Base-by-base conservation (phyloP, 2,113 vertebrate genomes). In the Syngnathus scovelli region DNA sequence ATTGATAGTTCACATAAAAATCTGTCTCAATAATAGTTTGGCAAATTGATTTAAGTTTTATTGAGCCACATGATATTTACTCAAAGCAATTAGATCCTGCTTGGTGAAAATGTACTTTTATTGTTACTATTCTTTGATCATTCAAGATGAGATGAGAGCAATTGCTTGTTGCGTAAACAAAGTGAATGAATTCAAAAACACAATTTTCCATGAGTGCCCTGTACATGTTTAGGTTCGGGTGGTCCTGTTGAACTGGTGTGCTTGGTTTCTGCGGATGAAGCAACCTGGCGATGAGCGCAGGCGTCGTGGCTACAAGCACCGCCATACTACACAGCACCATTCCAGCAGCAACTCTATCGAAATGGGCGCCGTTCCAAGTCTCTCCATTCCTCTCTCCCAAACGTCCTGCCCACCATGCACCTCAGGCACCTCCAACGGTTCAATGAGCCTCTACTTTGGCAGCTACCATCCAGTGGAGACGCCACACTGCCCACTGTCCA, bases 231-330 rank as follows among this genome's bases (percentile, higher is more conserved):
- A 98, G 96, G 95, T 94, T 13, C 92, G 95, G 48, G 88, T 96
- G 64, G 88, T 98, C 76, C 91, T 98, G 8, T 88, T 98, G 75
- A 97, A 98, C 77, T 98, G 96, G 96, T 98, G 96, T 6, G 96
- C 96, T 1, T 98, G 96, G 96, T 98, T 98, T 76, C 93, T 98
- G 64, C 92, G 96, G 48, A 98, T 98, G 96, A 96, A 95, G 66
- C 90, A 95, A 68, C 96, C 96, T 0, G 94, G 95, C 0, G 94
- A 96, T 70, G 94, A 95, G 1, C 93, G 91, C 38, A 93, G 93
- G 7, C 92, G 90, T 0, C 90, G 90, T 0, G 93, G 90, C 48
- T 91, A 94, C 66, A 94, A 94, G 51, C 75, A 82, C 65, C 64
- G 70, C 7, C 82, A 76, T 19, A 0, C 89, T 86, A 0, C 92